Percentiles rank a stretch among this genome's conserved stretches.
phyloP scores from a whole-genome alignment of 2,888 invertebrate genomes.

The Stenurella melanura region DNA sequence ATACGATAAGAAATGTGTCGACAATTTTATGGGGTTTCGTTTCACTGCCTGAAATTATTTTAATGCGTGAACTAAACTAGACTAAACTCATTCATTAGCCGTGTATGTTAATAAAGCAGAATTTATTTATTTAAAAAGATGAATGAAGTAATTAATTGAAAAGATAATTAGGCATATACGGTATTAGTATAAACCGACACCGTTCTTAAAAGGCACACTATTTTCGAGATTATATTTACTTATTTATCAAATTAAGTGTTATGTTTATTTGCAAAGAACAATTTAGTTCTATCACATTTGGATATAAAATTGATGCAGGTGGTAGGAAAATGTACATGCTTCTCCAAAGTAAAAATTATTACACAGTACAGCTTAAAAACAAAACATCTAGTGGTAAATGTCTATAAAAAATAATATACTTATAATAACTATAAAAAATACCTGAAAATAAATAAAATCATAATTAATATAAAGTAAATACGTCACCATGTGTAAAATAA shows the following conservation, averaged over 20 bases:
- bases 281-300: constrained; percentile 39
- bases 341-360: not conserved
- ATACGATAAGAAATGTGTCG: constrained; percentile 62
- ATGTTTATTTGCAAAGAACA: too few species aligned
- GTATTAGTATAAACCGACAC: not conserved
- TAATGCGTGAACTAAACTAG: constrained; percentile 51
- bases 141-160: constrained; percentile 48
- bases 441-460: constrained; percentile 45
- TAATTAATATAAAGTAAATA: constrained; percentile 37
- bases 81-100: constrained; percentile 42
- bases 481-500: constrained; percentile 56
- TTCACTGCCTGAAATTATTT: constrained; percentile 50
- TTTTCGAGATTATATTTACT: too few species aligned
- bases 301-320: constrained; percentile 10
- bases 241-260: too few species aligned
- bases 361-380: not conserved
- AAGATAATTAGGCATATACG: constrained; percentile 35
- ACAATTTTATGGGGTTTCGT: constrained; percentile 61
- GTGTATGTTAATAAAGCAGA: constrained; percentile 48
- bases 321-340: not conserved
- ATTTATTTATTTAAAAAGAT: constrained; percentile 40
- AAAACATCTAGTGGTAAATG: not conserved
- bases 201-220: too few species aligned
- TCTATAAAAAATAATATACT: constrained; percentile 36
- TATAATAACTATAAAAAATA: constrained; percentile 43